A percentile compares a stretch with the other conserved stretches of the same genome.
Evolutionary conservation across 2,113 vertebrate species (phyloP).

Genomic region (Gallinago media): DNA sequence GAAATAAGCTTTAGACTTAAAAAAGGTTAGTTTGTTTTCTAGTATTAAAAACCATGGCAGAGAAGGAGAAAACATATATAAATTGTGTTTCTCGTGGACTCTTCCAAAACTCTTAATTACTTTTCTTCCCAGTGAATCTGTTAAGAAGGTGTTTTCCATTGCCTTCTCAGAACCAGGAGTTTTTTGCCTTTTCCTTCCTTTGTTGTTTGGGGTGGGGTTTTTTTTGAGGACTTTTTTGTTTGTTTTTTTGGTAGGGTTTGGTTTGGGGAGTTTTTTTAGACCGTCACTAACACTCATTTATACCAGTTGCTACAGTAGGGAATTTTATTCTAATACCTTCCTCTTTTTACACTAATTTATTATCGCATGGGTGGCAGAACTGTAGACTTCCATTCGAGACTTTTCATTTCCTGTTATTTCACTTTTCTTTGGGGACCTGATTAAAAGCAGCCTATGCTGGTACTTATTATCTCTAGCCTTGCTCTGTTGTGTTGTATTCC

Average conservation of each 20-base stretch:
- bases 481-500: slow-evolving; percentile 35
- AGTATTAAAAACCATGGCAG: background rate
- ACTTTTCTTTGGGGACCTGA: slow-evolving; percentile 16
- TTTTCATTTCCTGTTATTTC: slow-evolving; percentile 48
- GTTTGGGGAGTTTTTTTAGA: background rate
- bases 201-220: background rate
- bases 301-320: background rate
- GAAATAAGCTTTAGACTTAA: background rate
- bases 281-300: background rate
- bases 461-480: background rate
- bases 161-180: background rate
- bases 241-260: background rate
- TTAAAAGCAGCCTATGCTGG: slow-evolving; percentile 37
- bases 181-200: background rate
- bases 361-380: background rate
- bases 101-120: background rate
- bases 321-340: background rate
- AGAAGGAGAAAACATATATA: background rate
- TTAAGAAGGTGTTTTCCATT: background rate
- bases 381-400: background rate
- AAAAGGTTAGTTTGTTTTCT: background rate
- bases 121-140: background rate
- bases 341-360: background rate
- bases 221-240: background rate
- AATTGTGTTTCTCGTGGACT: background rate